These are phyloP conservation scores for Zaprionus ornatus DNA, from an alignment of 1,140 invertebrate species.

Conservation along the genomic window DNA sequence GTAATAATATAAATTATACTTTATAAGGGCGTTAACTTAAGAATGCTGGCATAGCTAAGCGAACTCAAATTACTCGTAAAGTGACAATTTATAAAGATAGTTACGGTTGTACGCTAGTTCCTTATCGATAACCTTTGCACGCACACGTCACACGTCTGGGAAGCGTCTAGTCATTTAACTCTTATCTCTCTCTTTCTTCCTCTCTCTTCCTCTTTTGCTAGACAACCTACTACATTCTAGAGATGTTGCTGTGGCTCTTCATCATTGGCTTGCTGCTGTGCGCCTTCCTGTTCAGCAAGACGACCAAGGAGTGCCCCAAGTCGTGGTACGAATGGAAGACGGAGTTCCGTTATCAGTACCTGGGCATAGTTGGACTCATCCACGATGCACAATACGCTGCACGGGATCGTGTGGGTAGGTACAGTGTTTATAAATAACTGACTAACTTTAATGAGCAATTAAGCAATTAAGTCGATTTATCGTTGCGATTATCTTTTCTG, in stretches of 20 bases:
- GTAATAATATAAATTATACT: too few species aligned
- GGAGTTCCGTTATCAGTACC: conserved; percentile 85
- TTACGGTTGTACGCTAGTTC: neutral
- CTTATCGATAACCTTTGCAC: conserved; percentile 17
- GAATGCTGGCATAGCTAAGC: neutral
- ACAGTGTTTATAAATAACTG: conserved; percentile 12
- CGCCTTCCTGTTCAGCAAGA: conserved; percentile 73
- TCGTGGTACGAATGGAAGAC: conserved; percentile 84
- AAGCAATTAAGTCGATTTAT: conserved; percentile 33
- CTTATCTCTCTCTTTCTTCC: conserved; percentile 28
- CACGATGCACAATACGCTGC: conserved; percentile 84
- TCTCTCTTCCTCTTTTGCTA: conserved; percentile 14
- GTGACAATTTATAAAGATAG: neutral
- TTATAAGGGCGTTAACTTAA: neutral
- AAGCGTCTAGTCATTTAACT: neutral
- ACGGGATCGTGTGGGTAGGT: conserved; percentile 86
- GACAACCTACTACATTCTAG: conserved; percentile 27
- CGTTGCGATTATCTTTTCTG: conserved; percentile 44
- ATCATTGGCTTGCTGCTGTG: conserved; percentile 53
- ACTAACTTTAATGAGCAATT: neutral
- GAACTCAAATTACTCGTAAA: neutral
- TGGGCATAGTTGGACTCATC: conserved; percentile 85
- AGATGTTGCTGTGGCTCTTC: conserved; percentile 45
- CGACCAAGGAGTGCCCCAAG: conserved; percentile 79
- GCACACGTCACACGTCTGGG: conserved; percentile 1